Evolutionary conservation across 1,140 invertebrate genomes (phyloP).

Genomic region (Aporrectodea caliginosa): DNA sequence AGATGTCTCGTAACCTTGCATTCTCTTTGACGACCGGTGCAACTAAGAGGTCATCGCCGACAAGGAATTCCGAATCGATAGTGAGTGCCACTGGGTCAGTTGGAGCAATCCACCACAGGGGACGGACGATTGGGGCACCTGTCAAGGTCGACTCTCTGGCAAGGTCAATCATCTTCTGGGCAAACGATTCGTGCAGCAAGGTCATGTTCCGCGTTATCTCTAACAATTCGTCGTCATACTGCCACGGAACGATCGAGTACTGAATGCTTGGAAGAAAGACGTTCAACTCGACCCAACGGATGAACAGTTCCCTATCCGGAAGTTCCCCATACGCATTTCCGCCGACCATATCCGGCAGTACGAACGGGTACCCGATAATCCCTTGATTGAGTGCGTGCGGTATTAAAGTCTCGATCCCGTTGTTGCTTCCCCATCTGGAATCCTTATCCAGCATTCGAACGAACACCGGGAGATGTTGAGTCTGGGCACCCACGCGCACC

Average conservation of each 20-base stretch:
- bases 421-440: conserved; percentile 72
- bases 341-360: conserved; percentile 87
- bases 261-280: conserved; percentile 82
- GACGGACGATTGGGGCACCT: conserved; percentile 63
- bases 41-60: conserved; percentile 78
- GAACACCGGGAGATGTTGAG: conserved; percentile 73
- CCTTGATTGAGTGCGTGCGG: conserved; percentile 78
- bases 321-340: conserved; percentile 67
- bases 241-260: conserved; percentile 83
- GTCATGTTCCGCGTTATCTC: conserved; percentile 34
- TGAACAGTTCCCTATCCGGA: conserved; percentile 74
- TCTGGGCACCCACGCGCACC: conserved; percentile 72
- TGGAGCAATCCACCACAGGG: conserved; percentile 86
- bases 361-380: conserved; percentile 76
- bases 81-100: conserved; percentile 72
- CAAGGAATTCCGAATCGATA: conserved; percentile 76
- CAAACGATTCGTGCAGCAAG: conserved; percentile 26
- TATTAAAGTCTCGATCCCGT: conserved; percentile 79
- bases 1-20: conserved; percentile 10
- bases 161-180: conserved; percentile 27
- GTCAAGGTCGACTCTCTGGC: conserved; percentile 25
- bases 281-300: conserved; percentile 82
- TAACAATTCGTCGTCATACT: conserved; percentile 69
- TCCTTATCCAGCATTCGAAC: conserved; percentile 83
- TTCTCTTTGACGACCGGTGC: conserved; percentile 68